Evolutionary conservation across 64 coral and sea anemone genomes (phyloP), one percentile per base, ranked within the genome.

Genomic region (Cladopsammia gracilis): DNA sequence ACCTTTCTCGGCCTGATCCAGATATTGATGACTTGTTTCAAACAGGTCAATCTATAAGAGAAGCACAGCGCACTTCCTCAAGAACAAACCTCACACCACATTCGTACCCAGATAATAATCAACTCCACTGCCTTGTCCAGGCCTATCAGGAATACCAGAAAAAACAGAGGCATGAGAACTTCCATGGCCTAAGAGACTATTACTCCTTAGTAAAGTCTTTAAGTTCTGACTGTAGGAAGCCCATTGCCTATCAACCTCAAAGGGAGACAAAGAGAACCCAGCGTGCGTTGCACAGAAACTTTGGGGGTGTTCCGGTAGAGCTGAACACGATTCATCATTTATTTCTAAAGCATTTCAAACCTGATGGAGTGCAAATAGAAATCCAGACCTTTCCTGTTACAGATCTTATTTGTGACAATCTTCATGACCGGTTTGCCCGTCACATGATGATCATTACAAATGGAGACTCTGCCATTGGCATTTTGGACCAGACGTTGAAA

Each of bases 131-230:
- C 43, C 70, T 96, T 58, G 95, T 91, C 11, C 49, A 74, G 15
- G 86, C 91, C 10, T 96, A 96, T 58, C 89, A 69, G 48, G 80
- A 93, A 14, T 96, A 96, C 54, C 91, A 93, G 83, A 22, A 14
- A 13, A 77, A 53, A 7, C 95, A 96, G 47, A 96, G 42, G 19
- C 76, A 93, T 83, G 73, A 66, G 7, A 93, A 96, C 79, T 96
- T 96, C 53, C 95, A 96, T 46, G 95, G 95, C 13, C 91, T 96
- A 25, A 86, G 95, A 56, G 95, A 96, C 45, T 96, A 96, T 92
- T 96, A 96, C 47, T 90, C 86, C 62, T 26, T 96, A 49, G 64
- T 96, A 18, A 96, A 96, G 49, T 90, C 84, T 42, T 64, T 96
- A 25, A 90, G 88, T 65, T 71, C 48, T 42, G 68, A 89, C 67